These are phyloP conservation scores for Bombus cullumanus DNA, from an alignment of 1,140 invertebrate species.

Conservation along the genomic window DNA sequence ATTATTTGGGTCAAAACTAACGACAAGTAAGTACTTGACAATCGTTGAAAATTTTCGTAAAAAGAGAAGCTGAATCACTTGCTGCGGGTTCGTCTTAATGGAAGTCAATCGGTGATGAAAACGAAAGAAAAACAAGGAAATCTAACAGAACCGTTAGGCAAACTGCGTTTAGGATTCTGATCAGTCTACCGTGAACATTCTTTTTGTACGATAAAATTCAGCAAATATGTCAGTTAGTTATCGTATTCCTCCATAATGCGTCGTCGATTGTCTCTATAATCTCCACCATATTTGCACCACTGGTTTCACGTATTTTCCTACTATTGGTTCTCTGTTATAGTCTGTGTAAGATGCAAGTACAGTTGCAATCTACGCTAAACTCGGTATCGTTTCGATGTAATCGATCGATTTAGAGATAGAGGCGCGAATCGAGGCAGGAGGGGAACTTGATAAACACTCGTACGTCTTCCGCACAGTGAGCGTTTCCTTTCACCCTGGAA, in stretches of 20 bases:
- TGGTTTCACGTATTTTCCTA: background rate
- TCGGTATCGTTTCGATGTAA: background rate
- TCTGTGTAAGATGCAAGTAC: background rate
- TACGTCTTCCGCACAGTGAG: constrained; percentile 11
- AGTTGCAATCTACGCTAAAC: background rate
- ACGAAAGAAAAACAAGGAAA: background rate
- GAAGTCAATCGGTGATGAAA: too few species aligned
- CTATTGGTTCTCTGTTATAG: background rate
- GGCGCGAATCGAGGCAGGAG: too few species aligned
- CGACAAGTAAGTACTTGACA: background rate
- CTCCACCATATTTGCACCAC: background rate
- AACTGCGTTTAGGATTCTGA: background rate
- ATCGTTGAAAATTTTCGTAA: background rate
- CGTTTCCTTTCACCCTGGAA: constrained; percentile 51
- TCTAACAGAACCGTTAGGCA: background rate
- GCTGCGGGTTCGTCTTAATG: background rate
- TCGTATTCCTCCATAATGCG: background rate
- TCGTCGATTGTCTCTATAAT: background rate
- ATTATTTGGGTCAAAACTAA: background rate
- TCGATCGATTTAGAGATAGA: background rate
- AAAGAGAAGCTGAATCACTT: background rate
- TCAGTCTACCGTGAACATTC: background rate
- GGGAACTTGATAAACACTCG: background rate
- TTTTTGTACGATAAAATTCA: background rate
- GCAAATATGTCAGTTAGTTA: background rate